Conservation (phyloP, 2,797 vertebrate genomes). For the Sebastes umbrosus region DNA sequence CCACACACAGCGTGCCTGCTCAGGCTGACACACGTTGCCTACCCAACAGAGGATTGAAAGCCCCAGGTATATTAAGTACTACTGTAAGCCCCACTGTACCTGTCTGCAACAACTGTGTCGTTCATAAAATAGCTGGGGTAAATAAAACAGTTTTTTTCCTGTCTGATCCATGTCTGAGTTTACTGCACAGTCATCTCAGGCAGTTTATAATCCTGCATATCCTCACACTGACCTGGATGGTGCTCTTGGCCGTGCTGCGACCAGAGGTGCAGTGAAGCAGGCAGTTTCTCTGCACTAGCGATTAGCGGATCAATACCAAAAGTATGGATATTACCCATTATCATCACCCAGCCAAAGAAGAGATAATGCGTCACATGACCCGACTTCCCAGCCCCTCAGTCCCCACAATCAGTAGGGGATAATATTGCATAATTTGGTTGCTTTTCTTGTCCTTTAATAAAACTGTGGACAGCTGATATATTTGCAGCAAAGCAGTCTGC, state of each 20-base stretch:
- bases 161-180: background rate
- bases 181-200: background rate
- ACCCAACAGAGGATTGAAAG: conserved; percentile 7
- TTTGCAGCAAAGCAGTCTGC: background rate
- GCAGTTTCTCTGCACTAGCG: background rate
- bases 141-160: background rate
- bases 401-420: background rate
- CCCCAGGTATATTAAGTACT: conserved; percentile 17
- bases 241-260: background rate
- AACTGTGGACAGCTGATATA: background rate
- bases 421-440: background rate
- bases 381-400: background rate
- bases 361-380: background rate
- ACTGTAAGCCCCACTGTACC: background rate
- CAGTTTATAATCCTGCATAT: background rate
- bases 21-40: conserved; percentile 3
- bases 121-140: background rate
- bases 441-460: background rate
- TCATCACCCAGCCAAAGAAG: background rate
- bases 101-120: background rate
- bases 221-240: background rate
- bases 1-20: background rate
- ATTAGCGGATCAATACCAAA: conserved; percentile 1
- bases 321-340: background rate
- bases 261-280: background rate